Evolutionary conservation across 2,113 vertebrate species (phyloP).

Genomic region (Cacatua alba): DNA sequence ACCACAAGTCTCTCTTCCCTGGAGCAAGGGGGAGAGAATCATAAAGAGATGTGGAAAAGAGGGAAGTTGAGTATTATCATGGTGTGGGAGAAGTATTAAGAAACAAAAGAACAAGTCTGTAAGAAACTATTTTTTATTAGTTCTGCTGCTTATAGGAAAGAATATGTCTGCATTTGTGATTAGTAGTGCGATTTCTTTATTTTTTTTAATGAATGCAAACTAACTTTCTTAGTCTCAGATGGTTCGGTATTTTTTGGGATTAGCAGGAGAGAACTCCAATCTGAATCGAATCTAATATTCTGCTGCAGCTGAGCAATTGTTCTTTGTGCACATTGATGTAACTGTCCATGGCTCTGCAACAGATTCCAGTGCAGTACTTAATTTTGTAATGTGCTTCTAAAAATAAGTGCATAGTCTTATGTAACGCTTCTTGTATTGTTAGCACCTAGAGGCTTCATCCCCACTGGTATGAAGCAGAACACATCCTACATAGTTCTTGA

Average conservation of each 20-base stretch:
- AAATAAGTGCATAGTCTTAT: constrained; percentile 55
- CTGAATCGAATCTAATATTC: neutral
- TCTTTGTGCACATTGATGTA: constrained; percentile 5
- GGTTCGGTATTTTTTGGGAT: neutral
- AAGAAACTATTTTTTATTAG: neutral
- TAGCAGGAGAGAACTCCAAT: neutral
- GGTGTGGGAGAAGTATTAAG: neutral
- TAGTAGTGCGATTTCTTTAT: neutral
- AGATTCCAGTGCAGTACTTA: constrained; percentile 49
- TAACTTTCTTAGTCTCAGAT: neutral
- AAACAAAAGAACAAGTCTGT: neutral
- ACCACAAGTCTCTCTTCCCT: neutral
- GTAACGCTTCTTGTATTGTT: constrained; percentile 58
- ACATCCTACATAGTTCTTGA: neutral
- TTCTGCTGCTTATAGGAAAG: neutral
- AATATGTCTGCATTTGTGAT: neutral
- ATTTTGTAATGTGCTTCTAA: constrained; percentile 64
- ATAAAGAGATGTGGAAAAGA: neutral
- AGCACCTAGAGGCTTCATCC: constrained; percentile 58
- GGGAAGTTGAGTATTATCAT: neutral
- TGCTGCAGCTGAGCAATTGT: neutral
- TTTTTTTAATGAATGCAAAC: neutral
- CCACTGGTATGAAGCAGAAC: neutral
- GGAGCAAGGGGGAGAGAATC: neutral
- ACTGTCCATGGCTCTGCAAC: constrained; percentile 44